Evolutionary conservation across 2,113 vertebrate genomes (phyloP).

Genomic region (Potamarius usumacintae): DNA sequence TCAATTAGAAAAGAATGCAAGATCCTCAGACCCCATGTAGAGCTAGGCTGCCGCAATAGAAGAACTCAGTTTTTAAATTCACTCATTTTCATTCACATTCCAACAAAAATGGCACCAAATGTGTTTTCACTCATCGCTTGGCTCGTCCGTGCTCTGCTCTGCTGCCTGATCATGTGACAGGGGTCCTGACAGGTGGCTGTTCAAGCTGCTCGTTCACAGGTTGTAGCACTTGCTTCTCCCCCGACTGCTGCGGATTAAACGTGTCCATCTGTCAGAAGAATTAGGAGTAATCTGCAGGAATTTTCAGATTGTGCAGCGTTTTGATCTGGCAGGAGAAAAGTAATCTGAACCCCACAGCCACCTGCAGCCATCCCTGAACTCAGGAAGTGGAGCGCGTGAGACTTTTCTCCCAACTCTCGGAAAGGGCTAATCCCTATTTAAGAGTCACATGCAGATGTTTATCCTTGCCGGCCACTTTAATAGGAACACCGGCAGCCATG

Average conservation of each 20-base stretch:
- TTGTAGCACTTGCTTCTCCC: conserved; percentile 67
- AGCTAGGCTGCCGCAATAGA: neutral
- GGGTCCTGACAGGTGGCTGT: conserved; percentile 65
- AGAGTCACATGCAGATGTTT: conserved; percentile 44
- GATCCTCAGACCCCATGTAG: neutral
- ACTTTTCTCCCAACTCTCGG: conserved; percentile 41
- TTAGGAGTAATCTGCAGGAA: conserved; percentile 71
- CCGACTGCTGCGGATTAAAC: conserved; percentile 57
- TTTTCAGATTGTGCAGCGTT: conserved; percentile 63
- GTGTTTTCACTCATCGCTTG: too few species aligned
- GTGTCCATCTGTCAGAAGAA: conserved; percentile 73
- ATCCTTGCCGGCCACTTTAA: neutral
- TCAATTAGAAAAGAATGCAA: neutral
- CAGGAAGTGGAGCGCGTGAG: conserved; percentile 53
- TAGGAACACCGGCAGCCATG: neutral
- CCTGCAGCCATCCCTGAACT: conserved; percentile 68
- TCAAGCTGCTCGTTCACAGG: conserved; percentile 65
- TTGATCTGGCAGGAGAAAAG: conserved; percentile 52
- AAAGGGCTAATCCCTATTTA: conserved; percentile 46
- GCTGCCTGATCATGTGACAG: conserved; percentile 44
- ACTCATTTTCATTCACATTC: neutral
- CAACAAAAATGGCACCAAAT: neutral
- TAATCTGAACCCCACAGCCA: conserved; percentile 69
- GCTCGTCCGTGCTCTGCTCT: neutral
- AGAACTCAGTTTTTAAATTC: neutral